Evolutionary conservation across 2,888 invertebrate species (phyloP).

Genomic region (Lingula anatina): DNA sequence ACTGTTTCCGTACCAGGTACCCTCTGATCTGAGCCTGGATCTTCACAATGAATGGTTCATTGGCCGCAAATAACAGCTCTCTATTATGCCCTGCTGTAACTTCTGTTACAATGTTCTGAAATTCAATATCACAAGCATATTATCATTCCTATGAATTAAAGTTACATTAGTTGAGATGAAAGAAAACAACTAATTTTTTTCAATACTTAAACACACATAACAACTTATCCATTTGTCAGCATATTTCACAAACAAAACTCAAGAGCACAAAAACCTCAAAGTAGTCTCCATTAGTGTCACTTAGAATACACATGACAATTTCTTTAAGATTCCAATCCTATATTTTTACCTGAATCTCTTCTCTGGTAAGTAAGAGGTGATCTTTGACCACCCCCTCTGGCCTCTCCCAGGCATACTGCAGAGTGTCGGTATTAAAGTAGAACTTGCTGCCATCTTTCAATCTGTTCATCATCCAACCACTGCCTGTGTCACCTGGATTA

Average conservation of each 20-base stretch:
- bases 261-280: too few species aligned
- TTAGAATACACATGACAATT: too few species aligned
- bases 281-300: too few species aligned
- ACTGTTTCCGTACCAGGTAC: slow-evolving; percentile 58
- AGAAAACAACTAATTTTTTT: too few species aligned
- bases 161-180: too few species aligned
- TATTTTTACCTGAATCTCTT: slow-evolving; percentile 41
- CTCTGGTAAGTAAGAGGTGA: slow-evolving; percentile 40
- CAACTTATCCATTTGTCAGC: too few species aligned
- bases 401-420: slow-evolving; percentile 37
- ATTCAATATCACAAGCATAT: too few species aligned
- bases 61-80: slow-evolving; percentile 41
- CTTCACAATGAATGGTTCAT: slow-evolving; percentile 53
- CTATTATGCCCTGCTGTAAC: slow-evolving; percentile 43
- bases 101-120: slow-evolving; percentile 37
- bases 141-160: too few species aligned
- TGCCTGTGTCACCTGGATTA: slow-evolving; percentile 40
- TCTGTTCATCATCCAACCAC: slow-evolving; percentile 51
- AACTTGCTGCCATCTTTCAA: slow-evolving; percentile 38
- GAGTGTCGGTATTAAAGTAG: slow-evolving; percentile 41
- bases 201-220: too few species aligned
- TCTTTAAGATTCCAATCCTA: too few species aligned
- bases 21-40: slow-evolving; percentile 64
- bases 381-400: slow-evolving; percentile 40
- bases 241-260: too few species aligned